Percentiles rank a stretch among this genome's conserved stretches.
These are phyloP conservation scores for Xiphydria camelus DNA, from an alignment of 2,888 invertebrate genomes.

Conservation along the genomic window DNA sequence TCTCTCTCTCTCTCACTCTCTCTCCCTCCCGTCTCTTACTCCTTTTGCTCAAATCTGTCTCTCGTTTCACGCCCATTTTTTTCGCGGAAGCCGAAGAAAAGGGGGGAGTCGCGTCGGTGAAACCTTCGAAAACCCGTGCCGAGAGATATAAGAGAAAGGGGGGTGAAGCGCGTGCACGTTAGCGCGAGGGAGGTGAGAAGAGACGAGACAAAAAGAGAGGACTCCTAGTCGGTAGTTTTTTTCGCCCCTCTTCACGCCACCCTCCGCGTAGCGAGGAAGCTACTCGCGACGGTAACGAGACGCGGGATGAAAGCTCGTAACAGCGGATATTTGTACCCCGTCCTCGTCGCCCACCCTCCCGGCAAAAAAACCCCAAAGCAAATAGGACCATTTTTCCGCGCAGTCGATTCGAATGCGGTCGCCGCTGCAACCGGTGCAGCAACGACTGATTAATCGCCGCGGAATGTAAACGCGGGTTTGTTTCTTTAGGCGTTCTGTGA, in stretches of 20 bases:
- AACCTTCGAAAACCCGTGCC: too few species aligned
- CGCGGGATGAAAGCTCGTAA: too few species aligned
- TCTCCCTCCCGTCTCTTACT: conserved; percentile 5
- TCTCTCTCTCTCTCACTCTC: conserved; percentile 3
- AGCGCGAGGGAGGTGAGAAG: too few species aligned
- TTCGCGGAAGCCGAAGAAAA: conserved; percentile 16
- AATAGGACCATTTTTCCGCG: conserved; percentile 29
- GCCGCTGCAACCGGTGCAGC: conserved; percentile 17
- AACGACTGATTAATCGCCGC: conserved; percentile 42
- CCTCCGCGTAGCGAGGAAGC: too few species aligned
- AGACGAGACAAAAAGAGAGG: too few species aligned
- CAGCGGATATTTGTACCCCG: too few species aligned
- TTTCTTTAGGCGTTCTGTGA: conserved; percentile 39
- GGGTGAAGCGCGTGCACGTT: too few species aligned
- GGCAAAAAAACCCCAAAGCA: conserved; percentile 22
- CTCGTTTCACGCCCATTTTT: conserved; percentile 20
- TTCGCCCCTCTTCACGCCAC: too few species aligned
- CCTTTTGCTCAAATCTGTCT: conserved; percentile 26
- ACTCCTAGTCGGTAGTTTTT: too few species aligned
- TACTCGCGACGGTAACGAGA: too few species aligned
- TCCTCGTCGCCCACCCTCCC: too few species aligned
- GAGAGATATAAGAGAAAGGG: too few species aligned
- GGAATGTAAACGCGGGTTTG: conserved; percentile 36
- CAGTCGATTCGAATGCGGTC: conserved; percentile 22
- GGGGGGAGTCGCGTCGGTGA: conserved; percentile 15